A percentile compares a stretch with the other conserved stretches of the same genome.
Conservation (phyloP, 1,140 invertebrate genomes). For the Aphelenchoides avenae region DNA sequence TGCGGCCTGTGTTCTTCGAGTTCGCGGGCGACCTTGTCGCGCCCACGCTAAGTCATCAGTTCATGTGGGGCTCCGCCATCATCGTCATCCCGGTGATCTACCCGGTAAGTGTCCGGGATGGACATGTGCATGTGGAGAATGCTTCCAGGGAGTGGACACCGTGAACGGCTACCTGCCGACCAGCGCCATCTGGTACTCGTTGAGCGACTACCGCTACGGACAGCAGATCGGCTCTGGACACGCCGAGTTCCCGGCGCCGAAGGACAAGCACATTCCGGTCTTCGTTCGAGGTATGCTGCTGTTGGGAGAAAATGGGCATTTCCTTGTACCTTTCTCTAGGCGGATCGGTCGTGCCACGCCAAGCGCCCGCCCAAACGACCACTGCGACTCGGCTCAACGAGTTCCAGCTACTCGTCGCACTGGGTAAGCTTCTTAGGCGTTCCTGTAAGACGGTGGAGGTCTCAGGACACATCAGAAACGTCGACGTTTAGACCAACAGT, state of each 20-base stretch:
- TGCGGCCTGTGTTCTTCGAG: constrained; percentile 55
- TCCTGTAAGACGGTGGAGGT: background rate
- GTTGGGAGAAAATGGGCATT: too few relatives aligned
- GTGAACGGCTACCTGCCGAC: constrained; percentile 44
- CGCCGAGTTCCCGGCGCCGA: too few relatives aligned
- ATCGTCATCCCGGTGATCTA: constrained; percentile 31
- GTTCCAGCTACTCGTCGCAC: constrained; percentile 26
- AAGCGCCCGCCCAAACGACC: constrained; percentile 29
- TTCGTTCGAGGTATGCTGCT: too few relatives aligned
- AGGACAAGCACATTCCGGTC: too few relatives aligned
- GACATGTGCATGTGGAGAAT: constrained; percentile 9
- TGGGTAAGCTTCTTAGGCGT: constrained; percentile 5
- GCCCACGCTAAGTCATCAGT: constrained; percentile 39
- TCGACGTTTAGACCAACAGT: background rate
- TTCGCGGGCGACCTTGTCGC: constrained; percentile 37
- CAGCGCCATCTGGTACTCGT: constrained; percentile 46
- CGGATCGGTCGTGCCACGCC: constrained; percentile 21
- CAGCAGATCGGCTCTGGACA: too few relatives aligned
- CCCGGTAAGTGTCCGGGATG: constrained; percentile 5
- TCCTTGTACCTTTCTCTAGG: constrained; percentile 11
- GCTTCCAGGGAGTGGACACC: constrained; percentile 21
- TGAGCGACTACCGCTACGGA: too few relatives aligned
- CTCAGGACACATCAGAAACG: background rate
- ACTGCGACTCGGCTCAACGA: constrained; percentile 17
- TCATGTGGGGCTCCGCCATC: constrained; percentile 46